phyloP scores from a whole-genome alignment of 2,113 vertebrate species.

The Carassius auratus region DNA sequence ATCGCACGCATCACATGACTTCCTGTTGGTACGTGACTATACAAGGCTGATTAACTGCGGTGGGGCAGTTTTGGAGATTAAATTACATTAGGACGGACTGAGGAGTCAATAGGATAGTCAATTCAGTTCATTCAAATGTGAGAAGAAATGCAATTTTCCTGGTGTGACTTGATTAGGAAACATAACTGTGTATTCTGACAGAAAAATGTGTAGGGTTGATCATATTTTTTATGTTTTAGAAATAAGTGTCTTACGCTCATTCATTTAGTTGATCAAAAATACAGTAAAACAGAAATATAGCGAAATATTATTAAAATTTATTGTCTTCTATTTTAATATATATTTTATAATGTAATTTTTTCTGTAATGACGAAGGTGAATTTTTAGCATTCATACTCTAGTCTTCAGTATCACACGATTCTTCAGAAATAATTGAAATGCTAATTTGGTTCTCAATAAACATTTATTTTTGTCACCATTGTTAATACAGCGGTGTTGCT shows the following conservation, averaged over 20 bases:
- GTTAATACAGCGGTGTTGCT: neutral
- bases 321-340: neutral
- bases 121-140: slow-evolving; percentile 7
- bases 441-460: neutral
- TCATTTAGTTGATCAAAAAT: neutral
- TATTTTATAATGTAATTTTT: neutral
- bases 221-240: neutral
- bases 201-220: neutral
- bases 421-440: neutral
- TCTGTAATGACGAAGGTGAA: neutral
- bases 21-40: slow-evolving; percentile 9
- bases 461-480: no score
- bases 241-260: neutral
- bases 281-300: neutral
- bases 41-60: slow-evolving; percentile 15
- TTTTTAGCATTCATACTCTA: neutral
- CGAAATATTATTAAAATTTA: neutral
- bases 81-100: slow-evolving; percentile 15
- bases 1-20: slow-evolving; percentile 15
- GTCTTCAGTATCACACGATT: no score
- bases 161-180: neutral
- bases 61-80: slow-evolving; percentile 13
- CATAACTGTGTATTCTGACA: neutral
- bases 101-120: neutral
- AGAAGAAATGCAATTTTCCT: neutral